Conservation (phyloP, 2,888 invertebrate species). For the Epinotia demarniana region DNA sequence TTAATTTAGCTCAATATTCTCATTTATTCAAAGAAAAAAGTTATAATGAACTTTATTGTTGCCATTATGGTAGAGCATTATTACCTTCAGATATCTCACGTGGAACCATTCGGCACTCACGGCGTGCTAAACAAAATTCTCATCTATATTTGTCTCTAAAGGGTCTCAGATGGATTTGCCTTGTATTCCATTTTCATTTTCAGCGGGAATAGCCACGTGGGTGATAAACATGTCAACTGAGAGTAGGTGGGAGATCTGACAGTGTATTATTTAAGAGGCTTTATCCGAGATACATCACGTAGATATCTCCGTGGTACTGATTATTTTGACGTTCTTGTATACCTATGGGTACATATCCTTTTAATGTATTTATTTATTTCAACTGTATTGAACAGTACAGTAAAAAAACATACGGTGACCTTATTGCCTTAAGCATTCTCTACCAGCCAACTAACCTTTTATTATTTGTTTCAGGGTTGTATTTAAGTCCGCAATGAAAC, state of each 20-base stretch:
- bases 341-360: no score
- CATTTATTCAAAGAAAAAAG: no score
- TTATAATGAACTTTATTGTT: background rate
- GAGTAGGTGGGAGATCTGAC: conserved; percentile 1
- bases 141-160: conserved; percentile 31
- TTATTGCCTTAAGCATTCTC: no score
- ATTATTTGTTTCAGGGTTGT: no score
- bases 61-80: no score
- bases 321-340: background rate
- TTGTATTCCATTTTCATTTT: conserved; percentile 43
- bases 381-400: no score
- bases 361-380: no score
- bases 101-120: conserved; percentile 4
- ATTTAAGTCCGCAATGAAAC: background rate
- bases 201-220: conserved; percentile 27
- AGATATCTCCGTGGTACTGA: background rate
- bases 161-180: conserved; percentile 39
- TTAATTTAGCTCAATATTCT: no score
- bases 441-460: no score
- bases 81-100: background rate
- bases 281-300: background rate
- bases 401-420: no score
- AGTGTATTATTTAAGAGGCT: conserved; percentile 17
- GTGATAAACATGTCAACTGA: conserved; percentile 26
- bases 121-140: conserved; percentile 32